A percentile compares a stretch with the other conserved stretches of the same genome.
Conservation (phyloP, 2,888 invertebrate genomes). For the Heteromurus nitidus region DNA sequence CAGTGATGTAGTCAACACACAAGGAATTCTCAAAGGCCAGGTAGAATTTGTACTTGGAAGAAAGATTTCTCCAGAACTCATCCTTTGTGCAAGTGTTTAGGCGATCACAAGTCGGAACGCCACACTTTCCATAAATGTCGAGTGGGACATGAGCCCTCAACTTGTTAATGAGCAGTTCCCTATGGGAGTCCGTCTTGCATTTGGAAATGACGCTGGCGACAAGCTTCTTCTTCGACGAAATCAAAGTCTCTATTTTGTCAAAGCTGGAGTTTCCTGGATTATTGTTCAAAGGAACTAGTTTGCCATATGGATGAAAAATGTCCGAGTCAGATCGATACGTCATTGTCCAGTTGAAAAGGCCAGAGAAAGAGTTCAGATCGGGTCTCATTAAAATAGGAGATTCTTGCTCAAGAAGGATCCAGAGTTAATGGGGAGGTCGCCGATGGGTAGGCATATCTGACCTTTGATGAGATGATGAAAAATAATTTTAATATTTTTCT, state of each 20-base stretch:
- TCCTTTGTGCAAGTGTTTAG: slow-evolving; percentile 79
- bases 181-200: background rate
- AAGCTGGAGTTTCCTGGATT: background rate
- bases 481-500: background rate
- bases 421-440: background rate
- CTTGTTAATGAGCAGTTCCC: background rate
- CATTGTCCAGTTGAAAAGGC: slow-evolving; percentile 21
- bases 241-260: background rate
- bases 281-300: background rate
- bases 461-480: background rate
- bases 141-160: background rate
- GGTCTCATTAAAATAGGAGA: background rate
- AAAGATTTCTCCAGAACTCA: slow-evolving; percentile 72
- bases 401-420: background rate
- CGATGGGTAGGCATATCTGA: background rate
- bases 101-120: background rate
- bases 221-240: background rate
- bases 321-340: background rate
- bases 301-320: slow-evolving; percentile 6
- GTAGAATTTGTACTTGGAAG: slow-evolving; percentile 29
- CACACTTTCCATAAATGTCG: slow-evolving; percentile 25
- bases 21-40: slow-evolving; percentile 50
- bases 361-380: background rate
- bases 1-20: slow-evolving; percentile 63
- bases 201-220: slow-evolving; percentile 4